phyloP scores from a whole-genome alignment of 2,113 vertebrate genomes.

The Maccullochella peelii region DNA sequence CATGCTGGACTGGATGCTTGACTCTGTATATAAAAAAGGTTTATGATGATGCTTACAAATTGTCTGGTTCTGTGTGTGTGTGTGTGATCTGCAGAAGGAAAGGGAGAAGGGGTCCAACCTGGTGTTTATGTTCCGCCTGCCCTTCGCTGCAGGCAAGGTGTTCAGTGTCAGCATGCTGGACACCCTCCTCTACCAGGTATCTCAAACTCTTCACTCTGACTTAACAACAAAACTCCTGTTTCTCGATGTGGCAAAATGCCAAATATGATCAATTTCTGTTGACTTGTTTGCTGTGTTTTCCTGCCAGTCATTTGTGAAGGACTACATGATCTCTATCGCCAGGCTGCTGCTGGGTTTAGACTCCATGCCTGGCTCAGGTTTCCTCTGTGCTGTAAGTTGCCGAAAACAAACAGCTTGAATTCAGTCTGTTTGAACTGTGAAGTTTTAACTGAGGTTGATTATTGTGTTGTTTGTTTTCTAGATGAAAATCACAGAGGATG shows the following conservation, averaged over 20 bases:
- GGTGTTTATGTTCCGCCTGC: conserved; percentile 89
- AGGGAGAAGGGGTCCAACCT: conserved; percentile 88
- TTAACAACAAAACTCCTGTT: conserved; percentile 18
- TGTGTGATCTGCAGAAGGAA: conserved; percentile 83
- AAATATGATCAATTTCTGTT: conserved; percentile 7
- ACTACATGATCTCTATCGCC: conserved; percentile 90
- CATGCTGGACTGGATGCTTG: background rate
- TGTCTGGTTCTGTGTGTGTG: conserved; percentile 18
- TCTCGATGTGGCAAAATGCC: background rate
- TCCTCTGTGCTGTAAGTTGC: conserved; percentile 86
- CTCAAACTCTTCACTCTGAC: background rate
- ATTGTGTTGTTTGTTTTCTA: conserved; percentile 54
- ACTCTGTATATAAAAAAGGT: conserved; percentile 2
- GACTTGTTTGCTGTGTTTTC: conserved; percentile 18
- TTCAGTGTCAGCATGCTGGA: conserved; percentile 91
- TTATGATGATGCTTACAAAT: background rate
- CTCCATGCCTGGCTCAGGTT: conserved; percentile 88
- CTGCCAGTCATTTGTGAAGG: conserved; percentile 88
- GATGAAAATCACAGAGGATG: conserved; percentile 88
- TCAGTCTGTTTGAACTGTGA: background rate
- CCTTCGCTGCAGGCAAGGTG: conserved; percentile 89
- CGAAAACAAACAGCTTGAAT: background rate
- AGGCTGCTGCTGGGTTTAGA: conserved; percentile 87
- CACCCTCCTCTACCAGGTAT: conserved; percentile 89
- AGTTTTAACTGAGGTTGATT: background rate